Conservation (phyloP, 1,140 invertebrate species). For the Euborellia annulipes region DNA sequence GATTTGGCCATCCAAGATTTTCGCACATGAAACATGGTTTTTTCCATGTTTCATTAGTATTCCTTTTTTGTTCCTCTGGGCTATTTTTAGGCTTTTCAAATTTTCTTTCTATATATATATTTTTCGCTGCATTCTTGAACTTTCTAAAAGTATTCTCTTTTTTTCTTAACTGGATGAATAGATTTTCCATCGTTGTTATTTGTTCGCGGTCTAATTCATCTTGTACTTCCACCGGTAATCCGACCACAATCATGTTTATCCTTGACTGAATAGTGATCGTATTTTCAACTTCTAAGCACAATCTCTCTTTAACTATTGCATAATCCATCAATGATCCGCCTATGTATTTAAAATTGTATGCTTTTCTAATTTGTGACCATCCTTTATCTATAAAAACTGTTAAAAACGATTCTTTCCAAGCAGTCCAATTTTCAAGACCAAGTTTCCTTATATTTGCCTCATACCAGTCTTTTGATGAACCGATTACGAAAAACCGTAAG, state of each 20-base stretch:
- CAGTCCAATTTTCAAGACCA: background rate
- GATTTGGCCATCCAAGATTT: too few species aligned
- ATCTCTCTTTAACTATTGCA: too few species aligned
- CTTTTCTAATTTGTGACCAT: slow-evolving; percentile 4
- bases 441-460: slow-evolving; percentile 4
- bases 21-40: too few species aligned
- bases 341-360: slow-evolving; percentile 4
- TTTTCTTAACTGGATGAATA: slow-evolving; percentile 3
- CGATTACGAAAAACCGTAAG: slow-evolving; percentile 4
- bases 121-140: too few species aligned
- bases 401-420: slow-evolving; percentile 7
- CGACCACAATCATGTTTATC: slow-evolving; percentile 2
- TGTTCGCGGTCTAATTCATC: slow-evolving; percentile 5
- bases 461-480: slow-evolving; percentile 6
- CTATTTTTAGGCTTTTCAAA: too few species aligned
- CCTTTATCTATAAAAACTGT: slow-evolving; percentile 4
- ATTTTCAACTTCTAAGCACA: slow-evolving; percentile 4
- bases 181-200: slow-evolving; percentile 1
- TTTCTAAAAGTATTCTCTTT: background rate
- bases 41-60: too few species aligned
- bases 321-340: slow-evolving; percentile 5
- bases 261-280: background rate
- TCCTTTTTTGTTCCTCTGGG: too few species aligned
- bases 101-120: too few species aligned
- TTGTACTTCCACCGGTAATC: slow-evolving; percentile 3